A percentile compares a stretch with the other conserved stretches of the same genome.
Conservation (phyloP, 2,888 invertebrate genomes). For the Lasioglossum pauxillum region DNA sequence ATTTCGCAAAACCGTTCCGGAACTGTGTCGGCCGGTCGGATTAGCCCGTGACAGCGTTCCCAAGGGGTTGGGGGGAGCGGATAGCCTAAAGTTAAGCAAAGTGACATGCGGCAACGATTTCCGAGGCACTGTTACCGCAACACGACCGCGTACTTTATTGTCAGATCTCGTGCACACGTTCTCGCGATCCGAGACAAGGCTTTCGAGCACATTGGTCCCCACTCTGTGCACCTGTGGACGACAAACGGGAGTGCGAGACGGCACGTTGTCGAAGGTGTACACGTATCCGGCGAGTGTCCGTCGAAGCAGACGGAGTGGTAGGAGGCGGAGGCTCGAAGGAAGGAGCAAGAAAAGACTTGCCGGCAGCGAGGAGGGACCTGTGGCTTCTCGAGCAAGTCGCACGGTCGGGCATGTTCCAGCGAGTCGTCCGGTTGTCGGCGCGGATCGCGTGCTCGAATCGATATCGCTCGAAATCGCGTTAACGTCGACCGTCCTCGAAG, state of each 20-base stretch:
- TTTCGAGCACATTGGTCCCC: constrained; percentile 52
- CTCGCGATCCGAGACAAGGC: constrained; percentile 5
- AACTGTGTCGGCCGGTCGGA: background rate
- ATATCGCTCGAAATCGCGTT: constrained; percentile 8
- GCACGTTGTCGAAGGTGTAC: constrained; percentile 78
- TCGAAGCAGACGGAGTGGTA: constrained; percentile 57
- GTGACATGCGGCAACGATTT: background rate
- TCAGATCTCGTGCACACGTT: background rate
- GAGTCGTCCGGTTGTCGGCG: constrained; percentile 53
- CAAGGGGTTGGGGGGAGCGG: background rate
- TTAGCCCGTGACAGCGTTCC: background rate
- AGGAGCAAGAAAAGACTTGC: constrained; percentile 55
- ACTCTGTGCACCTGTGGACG: constrained; percentile 57
- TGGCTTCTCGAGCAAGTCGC: constrained; percentile 74
- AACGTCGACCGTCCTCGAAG: background rate
- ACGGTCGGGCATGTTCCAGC: constrained; percentile 67
- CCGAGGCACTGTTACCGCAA: background rate
- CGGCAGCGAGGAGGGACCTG: constrained; percentile 69
- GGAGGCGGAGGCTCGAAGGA: constrained; percentile 48
- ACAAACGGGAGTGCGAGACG: constrained; percentile 74
- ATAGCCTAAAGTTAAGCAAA: background rate
- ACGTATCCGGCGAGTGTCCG: constrained; percentile 60
- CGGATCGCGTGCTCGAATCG: constrained; percentile 40
- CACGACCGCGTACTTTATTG: background rate
- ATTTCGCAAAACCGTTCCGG: background rate